A percentile compares a stretch with the other conserved stretches of the same genome.
phyloP scores from a whole-genome alignment of 1,140 invertebrate genomes.

The Plutomurus gul region DNA sequence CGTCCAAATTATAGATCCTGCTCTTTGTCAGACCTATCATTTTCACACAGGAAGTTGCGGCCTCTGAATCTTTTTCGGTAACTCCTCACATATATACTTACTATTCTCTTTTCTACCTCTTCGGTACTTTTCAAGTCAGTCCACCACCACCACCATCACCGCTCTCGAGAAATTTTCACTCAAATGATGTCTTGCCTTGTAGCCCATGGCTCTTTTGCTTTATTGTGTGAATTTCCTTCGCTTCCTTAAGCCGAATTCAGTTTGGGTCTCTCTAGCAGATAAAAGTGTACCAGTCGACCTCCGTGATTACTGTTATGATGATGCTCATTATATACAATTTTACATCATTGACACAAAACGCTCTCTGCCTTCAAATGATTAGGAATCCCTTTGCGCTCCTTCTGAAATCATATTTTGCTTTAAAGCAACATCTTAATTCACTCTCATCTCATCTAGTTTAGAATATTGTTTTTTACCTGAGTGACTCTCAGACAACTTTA shows the following conservation, averaged over 20 bases:
- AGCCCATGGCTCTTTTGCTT: constrained; percentile 2
- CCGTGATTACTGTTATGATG: constrained; percentile 42
- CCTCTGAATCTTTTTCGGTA: constrained; percentile 30
- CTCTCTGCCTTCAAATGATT: constrained; percentile 11
- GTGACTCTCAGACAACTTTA: background rate
- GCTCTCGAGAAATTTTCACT: no score
- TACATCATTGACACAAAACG: constrained; percentile 44
- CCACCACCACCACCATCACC: no score
- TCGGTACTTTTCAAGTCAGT: background rate
- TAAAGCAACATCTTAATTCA: constrained; percentile 21
- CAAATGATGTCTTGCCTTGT: background rate
- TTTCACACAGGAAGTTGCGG: constrained; percentile 54
- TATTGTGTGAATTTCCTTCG: background rate
- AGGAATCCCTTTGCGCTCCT: constrained; percentile 5
- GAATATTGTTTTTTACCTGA: background rate
- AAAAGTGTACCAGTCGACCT: constrained; percentile 7
- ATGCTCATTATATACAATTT: constrained; percentile 4
- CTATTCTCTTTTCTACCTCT: background rate
- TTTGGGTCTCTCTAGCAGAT: background rate
- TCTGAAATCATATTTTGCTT: background rate
- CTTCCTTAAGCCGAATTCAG: constrained; percentile 9
- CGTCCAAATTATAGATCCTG: constrained; percentile 50
- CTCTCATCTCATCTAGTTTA: background rate
- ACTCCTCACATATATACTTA: background rate
- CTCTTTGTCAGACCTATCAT: constrained; percentile 50